Base-by-base conservation (phyloP, 2,113 vertebrate species). In the Psophia crepitans region DNA sequence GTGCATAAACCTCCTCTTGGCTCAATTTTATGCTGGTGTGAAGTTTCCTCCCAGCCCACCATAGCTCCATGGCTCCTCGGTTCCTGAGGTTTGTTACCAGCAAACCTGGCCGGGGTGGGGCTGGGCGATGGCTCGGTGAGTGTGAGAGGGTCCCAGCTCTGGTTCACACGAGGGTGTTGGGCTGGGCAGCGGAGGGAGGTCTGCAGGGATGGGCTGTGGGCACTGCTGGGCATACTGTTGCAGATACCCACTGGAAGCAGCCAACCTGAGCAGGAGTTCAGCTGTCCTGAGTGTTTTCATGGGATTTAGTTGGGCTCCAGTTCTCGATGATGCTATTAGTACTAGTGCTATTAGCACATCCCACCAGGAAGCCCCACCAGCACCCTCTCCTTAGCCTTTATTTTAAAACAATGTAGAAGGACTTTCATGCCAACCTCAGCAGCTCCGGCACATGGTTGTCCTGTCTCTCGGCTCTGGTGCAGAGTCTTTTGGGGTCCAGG, bases 31-130 rank as follows among this genome's bases (percentile, higher is more conserved):
- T 26, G 43, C 9, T 27, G 56, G 14, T 6, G 4, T 7, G 3
- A 11, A 8, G 32, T 14, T 39, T 74, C 75, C 44, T 86, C 24
- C 61, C 53, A 8, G 9, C 43, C 53, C 14, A 3, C 19, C 2
- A 1, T 22, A 53, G 22, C 61, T 23, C 43, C 0, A 0, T 21
- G 37, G 19, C 68, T 24, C 22, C 64, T 35, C 56, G 3, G 5
- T n/a, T 87, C 49, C 65, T 14, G 37, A 2, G 0, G 6, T 12
- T n/a, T 3, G 0, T 23, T 14, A 22, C 51, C 77, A 49, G 61
- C 85, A 85, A 53, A 68, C 24, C 14, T 4, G 2, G 32, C 9
- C 1, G 2, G 20, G 11, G 8, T 8, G 0, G 49, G 23, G 35
- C 43, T 63, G 32, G 22, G 73, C 1, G 0, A 10, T 9, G 16